Evolutionary conservation across 2,797 vertebrate genomes (phyloP), one percentile per base, ranked within the genome.

Genomic region (Leptodactylus fallax): DNA sequence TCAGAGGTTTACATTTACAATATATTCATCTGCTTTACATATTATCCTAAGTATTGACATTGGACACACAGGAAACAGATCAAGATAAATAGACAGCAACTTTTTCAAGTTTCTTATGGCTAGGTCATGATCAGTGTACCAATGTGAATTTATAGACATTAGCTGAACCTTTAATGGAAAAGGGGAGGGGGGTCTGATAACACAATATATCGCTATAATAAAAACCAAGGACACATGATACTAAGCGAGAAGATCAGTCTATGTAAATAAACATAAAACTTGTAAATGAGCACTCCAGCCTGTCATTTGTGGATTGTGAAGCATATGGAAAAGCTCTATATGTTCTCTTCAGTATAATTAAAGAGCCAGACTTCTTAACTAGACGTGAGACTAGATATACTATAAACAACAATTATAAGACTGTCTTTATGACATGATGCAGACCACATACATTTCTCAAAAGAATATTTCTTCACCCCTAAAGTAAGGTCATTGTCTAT

Each of bases 251-350:
- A 74, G 36, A 74, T 74, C 45, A 49, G 45, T 16, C 16, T 21
- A 27, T 79, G 9, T 79, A 79, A 58, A 63, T 36, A 36, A 36
- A 36, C 36, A 58, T 79, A 56, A 79, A n/a, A 45, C 78, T 21
- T 80, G 27, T 80, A 47, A 47, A 63, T 61, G 17, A 60, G 25
- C 2, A 6, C 9, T 45, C 13, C 17, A 14, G 13, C 19, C 10
- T 63, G 27, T n/a, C 5, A 47, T 80, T 6, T 58, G 69, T 23
- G 55, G 25, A 56, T 5, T 23, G 27, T 14, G 11, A 61, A 60
- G 27, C 83, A 84, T 84, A 84, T 84, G 83, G 83, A 76, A 84
- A 84, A 63, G 60, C 58, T 81, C 60, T 76, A 16, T 60, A 60
- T 23, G 72, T 74, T 76, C 13, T 76, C 36, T 76, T 7, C 13